Evolutionary conservation across 2,888 invertebrate species (phyloP), one percentile per base, ranked within the genome.

Genomic region (Ecdyonurus torrentis): DNA sequence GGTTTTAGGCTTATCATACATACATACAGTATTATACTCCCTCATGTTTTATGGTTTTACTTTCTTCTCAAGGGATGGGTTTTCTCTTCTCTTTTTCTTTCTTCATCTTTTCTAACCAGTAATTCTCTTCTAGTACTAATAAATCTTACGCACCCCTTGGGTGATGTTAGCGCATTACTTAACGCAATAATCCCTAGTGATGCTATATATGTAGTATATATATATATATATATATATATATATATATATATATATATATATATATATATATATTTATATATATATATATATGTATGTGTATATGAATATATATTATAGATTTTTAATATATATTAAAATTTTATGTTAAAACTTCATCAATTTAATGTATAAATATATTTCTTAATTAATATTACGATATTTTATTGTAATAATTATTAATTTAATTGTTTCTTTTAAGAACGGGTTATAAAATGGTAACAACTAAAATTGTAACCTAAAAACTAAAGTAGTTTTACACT

Each of bases 91-190:
- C 55, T 7, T 5, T 55, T 20, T 22, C 7, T n/a, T 37, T 55
- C 55, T 55, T 55, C 55, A 22, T 55, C 55, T 55, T 37, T 55
- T 5, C n/a, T n/a, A n/a, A n/a, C n/a, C n/a, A n/a, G n/a, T n/a
- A n/a, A n/a, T n/a, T n/a, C n/a, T n/a, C n/a, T n/a, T 22, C 5
- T 55, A 22, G 3, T 5, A n/a, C 5, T n/a, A 5, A 55, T 55
- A 55, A 55, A 55, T 55, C 55, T 55, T 55, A n/a, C 7, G 19
- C n/a, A n/a, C 55, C 55, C 55, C 55, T 22, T 20, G 55, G 55
- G 55, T 20, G 5, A 22, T 55, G 55, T 55, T 55, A 55, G 55
- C 55, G n/a, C 55, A 55, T 55, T 55, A 55, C 55, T 55, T 55
- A 55, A 55, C 37, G 37, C 37, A 37, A 37, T 37, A 37, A 37